These are phyloP conservation scores for Panagrolaimus sp. DNA, from an alignment of 1,140 invertebrate genomes.

Conservation along the genomic window DNA sequence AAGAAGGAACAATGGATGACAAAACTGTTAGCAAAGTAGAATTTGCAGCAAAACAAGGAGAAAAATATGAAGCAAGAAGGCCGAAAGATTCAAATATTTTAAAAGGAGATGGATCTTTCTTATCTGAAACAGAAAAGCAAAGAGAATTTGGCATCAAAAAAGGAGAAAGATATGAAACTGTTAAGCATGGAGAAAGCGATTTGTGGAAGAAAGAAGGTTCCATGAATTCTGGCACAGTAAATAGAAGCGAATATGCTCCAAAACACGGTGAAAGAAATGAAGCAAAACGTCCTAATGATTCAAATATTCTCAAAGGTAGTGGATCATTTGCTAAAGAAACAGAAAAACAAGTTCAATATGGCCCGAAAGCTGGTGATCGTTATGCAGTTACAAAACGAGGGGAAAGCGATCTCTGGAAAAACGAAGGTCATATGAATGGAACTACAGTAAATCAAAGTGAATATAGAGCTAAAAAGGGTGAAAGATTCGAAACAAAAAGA, in stretches of 20 bases:
- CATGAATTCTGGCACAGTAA: conserved; percentile 17
- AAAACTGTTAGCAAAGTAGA: neutral
- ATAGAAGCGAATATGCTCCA: conserved; percentile 20
- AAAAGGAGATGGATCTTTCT: conserved; percentile 23
- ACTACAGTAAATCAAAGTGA: conserved; percentile 24
- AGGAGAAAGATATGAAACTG: conserved; percentile 27
- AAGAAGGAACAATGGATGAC: conserved; percentile 2
- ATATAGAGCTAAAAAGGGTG: conserved; percentile 29
- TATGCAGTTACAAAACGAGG: conserved; percentile 27
- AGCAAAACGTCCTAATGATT: conserved; percentile 28
- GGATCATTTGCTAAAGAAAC: conserved; percentile 27
- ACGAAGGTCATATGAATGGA: conserved; percentile 27
- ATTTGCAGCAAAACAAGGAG: conserved; percentile 13
- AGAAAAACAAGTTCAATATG: conserved; percentile 23
- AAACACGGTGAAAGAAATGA: conserved; percentile 39
- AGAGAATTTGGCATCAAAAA: conserved; percentile 23
- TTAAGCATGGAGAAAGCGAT: neutral
- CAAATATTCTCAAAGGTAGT: conserved; percentile 30
- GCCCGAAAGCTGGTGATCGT: conserved; percentile 23
- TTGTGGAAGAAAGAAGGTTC: conserved; percentile 12
- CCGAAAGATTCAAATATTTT: conserved; percentile 30
- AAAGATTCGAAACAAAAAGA: conserved; percentile 20
- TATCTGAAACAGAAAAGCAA: conserved; percentile 6
- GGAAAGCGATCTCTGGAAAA: conserved; percentile 27
- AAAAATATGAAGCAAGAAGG: conserved; percentile 13